Evolutionary conservation across 2,888 invertebrate species (phyloP).

Genomic region (Heliconius cydno): DNA sequence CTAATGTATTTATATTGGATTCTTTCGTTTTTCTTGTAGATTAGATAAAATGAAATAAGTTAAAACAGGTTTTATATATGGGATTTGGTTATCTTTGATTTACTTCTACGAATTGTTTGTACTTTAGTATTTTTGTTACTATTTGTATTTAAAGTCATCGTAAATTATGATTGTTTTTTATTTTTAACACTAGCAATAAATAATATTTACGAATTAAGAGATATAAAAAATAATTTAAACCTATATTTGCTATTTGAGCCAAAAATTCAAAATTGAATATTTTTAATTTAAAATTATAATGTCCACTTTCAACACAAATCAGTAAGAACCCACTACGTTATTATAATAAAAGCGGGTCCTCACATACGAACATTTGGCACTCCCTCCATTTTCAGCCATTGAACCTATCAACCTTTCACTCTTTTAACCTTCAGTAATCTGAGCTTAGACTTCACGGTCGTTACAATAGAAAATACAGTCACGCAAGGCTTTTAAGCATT

Average conservation of each 20-base stretch:
- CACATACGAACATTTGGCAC: constrained; percentile 6
- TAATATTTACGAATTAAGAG: too few species aligned
- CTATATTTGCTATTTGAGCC: neutral
- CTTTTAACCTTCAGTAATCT: constrained; percentile 39
- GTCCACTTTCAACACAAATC: neutral
- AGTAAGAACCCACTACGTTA: neutral
- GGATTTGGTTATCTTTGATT: neutral
- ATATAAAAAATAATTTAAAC: neutral
- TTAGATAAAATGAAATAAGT: neutral
- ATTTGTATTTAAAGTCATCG: too few species aligned
- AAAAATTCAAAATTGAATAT: neutral
- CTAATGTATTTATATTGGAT: neutral
- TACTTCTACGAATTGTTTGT: too few species aligned
- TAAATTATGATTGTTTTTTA: too few species aligned
- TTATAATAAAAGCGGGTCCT: neutral
- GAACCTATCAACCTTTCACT: constrained; percentile 43
- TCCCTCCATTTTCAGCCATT: constrained; percentile 42
- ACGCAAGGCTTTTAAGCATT: constrained; percentile 26
- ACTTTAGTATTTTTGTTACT: too few species aligned
- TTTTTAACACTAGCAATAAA: too few species aligned
- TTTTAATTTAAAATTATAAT: neutral
- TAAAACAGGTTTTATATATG: neutral
- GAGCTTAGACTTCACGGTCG: constrained; percentile 25
- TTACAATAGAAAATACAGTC: constrained; percentile 32
- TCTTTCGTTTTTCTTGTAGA: neutral